These are phyloP conservation scores for Ennomos erosarius DNA, from an alignment of 2,888 invertebrate genomes.

Conservation along the genomic window DNA sequence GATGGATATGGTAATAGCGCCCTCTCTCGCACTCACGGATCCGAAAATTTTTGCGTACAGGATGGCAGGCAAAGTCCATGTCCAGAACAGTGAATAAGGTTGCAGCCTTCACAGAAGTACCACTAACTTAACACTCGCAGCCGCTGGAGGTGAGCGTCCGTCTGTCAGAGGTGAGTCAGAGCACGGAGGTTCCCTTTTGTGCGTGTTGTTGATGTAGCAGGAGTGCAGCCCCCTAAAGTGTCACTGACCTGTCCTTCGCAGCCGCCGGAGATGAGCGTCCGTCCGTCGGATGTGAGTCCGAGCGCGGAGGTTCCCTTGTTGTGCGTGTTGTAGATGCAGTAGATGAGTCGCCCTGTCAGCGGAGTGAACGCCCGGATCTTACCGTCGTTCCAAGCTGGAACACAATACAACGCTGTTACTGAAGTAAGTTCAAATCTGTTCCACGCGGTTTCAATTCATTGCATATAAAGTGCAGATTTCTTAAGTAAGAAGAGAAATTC, in stretches of 20 bases:
- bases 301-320: constrained; percentile 95
- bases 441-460: no score
- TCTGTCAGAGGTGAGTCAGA: constrained; percentile 90
- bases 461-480: no score
- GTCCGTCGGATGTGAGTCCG: constrained; percentile 89
- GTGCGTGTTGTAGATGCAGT: constrained; percentile 94
- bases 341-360: constrained; percentile 91
- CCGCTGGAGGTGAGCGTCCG: constrained; percentile 93
- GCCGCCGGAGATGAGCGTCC: constrained; percentile 93
- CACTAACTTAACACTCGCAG: constrained; percentile 93
- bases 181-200: constrained; percentile 95
- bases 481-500: no score
- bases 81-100: no score
- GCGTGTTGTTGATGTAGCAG: constrained; percentile 94
- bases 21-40: no score
- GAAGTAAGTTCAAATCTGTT: no score
- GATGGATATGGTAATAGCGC: no score
- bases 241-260: constrained; percentile 93
- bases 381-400: constrained; percentile 92
- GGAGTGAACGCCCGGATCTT: constrained; percentile 93
- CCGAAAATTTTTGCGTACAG: no score
- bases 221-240: no score
- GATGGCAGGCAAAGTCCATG: no score
- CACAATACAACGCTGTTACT: neutral
- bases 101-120: no score